phyloP scores from a whole-genome alignment of 2,797 vertebrate species.

The Distichodus sexfasciatus region DNA sequence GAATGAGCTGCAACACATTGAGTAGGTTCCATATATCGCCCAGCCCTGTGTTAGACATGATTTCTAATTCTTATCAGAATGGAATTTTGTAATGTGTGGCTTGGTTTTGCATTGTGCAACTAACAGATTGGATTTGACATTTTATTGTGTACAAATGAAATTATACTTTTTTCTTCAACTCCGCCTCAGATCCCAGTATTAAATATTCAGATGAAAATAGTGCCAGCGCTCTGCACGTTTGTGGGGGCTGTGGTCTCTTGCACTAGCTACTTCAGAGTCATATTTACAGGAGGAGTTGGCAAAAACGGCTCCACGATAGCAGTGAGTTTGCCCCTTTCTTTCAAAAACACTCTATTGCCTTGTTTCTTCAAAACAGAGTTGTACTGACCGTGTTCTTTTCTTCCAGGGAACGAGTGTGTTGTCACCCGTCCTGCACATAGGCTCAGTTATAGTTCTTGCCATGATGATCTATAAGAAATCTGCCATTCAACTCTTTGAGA shows the following conservation, averaged over 20 bases:
- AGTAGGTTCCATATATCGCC: too few relatives aligned
- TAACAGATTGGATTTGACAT: neutral
- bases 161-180: neutral
- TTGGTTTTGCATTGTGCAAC: too few relatives aligned
- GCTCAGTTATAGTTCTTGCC: slow-evolving; percentile 89
- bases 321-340: slow-evolving; percentile 72
- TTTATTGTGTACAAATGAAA: neutral
- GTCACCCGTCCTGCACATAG: slow-evolving; percentile 95
- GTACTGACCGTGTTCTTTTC: too few relatives aligned
- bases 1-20: too few relatives aligned
- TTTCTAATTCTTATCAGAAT: too few relatives aligned
- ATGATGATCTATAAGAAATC: slow-evolving; percentile 99
- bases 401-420: slow-evolving; percentile 93
- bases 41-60: too few relatives aligned
- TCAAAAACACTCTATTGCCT: too few relatives aligned
- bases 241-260: slow-evolving; percentile 93
- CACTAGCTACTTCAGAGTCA: slow-evolving; percentile 96
- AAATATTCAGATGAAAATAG: slow-evolving; percentile 94
- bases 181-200: slow-evolving; percentile 95
- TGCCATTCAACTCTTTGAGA: slow-evolving; percentile 92
- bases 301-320: slow-evolving; percentile 99
- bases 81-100: too few relatives aligned
- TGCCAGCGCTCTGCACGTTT: slow-evolving; percentile 93
- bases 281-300: slow-evolving; percentile 96
- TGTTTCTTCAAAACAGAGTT: too few relatives aligned